Conservation (phyloP, 2,888 invertebrate species). For the Diaprepes abbreviatus region DNA sequence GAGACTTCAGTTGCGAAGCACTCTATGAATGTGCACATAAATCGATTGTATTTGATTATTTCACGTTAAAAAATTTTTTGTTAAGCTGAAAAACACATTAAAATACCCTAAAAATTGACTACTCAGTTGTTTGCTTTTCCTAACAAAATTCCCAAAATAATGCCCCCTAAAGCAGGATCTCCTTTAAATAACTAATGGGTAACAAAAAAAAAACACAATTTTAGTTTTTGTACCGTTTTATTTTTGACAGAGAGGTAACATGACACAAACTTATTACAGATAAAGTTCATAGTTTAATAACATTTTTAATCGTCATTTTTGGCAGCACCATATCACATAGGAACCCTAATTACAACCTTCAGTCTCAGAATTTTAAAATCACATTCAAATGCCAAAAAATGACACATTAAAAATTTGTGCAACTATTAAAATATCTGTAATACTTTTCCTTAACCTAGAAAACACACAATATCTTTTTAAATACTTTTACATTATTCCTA, state of each 20-base stretch:
- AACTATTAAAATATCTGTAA: constrained; percentile 21
- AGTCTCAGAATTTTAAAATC: constrained; percentile 19
- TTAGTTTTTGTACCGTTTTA: background rate
- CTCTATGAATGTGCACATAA: no score
- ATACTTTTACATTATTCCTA: constrained; percentile 18
- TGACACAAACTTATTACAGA: constrained; percentile 17
- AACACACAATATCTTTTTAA: constrained; percentile 13
- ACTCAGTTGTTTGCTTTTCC: no score
- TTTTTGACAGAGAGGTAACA: constrained; percentile 15
- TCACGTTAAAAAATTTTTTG: no score
- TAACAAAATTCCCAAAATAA: no score
- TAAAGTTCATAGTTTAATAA: constrained; percentile 1
- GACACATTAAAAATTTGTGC: background rate
- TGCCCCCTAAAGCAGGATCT: no score
- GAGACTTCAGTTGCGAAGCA: no score
- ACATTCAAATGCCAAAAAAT: constrained; percentile 17
- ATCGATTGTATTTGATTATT: no score
- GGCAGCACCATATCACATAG: constrained; percentile 15
- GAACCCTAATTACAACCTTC: background rate
- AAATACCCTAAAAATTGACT: no score
- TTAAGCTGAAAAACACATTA: no score
- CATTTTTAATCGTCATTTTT: constrained; percentile 17
- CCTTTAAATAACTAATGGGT: no score
- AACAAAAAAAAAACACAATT: background rate
- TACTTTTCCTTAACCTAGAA: constrained; percentile 1